A percentile compares a stretch with the other conserved stretches of the same genome.
Evolutionary conservation across 1,140 invertebrate species (phyloP).

Genomic region (Panagrolaimus sp.): DNA sequence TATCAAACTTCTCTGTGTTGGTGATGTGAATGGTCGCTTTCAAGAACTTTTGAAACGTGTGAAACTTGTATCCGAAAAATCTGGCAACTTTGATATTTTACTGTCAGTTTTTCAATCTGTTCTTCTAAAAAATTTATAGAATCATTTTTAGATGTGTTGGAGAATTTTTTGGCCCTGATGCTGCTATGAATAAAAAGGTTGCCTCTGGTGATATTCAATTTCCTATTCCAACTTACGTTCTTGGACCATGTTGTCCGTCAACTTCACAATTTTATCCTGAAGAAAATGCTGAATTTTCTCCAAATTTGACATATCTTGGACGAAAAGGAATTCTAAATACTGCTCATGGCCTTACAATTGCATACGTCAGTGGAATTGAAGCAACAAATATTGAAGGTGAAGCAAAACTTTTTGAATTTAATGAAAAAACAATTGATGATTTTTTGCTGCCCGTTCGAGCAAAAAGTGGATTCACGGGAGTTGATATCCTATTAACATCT

Average conservation of each 20-base stretch:
- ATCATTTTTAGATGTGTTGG: no score
- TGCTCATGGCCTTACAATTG: constrained; percentile 78
- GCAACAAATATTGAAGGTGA: constrained; percentile 53
- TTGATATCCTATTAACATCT: constrained; percentile 84
- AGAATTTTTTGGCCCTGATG: constrained; percentile 81
- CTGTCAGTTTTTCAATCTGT: no score
- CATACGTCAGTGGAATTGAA: constrained; percentile 80
- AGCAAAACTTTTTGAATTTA: constrained; percentile 59
- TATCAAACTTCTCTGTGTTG: constrained; percentile 68
- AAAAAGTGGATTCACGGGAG: constrained; percentile 66
- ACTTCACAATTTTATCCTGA: constrained; percentile 70
- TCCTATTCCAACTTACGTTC: constrained; percentile 77
- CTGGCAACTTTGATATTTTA: constrained; percentile 61
- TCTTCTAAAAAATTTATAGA: no score
- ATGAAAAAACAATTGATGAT: constrained; percentile 50
- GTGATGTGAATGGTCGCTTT: constrained; percentile 86
- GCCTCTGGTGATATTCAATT: constrained; percentile 69
- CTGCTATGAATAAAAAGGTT: constrained; percentile 68
- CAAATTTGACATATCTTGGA: constrained; percentile 82
- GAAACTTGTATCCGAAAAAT: constrained; percentile 77
- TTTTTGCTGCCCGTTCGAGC: constrained; percentile 53
- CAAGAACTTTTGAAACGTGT: constrained; percentile 76
- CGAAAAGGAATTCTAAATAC: constrained; percentile 77
- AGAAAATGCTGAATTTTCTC: constrained; percentile 73
- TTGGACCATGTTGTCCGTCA: constrained; percentile 73